These are phyloP conservation scores for Hymenopus coronatus DNA, from an alignment of 2,888 invertebrate species.

Conservation along the genomic window DNA sequence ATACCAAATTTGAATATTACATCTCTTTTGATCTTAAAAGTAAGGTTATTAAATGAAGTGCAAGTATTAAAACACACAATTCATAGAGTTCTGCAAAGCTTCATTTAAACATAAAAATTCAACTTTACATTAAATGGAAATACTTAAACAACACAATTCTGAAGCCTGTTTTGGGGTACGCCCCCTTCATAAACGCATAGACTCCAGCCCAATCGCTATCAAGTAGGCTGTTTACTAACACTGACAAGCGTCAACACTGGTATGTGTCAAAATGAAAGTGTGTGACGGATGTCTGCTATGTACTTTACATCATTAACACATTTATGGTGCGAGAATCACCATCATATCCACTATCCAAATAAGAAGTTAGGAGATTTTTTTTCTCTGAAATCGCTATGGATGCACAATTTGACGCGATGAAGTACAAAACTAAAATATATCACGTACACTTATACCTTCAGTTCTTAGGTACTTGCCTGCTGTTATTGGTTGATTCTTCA, in stretches of 20 bases:
- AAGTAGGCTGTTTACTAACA: constrained; percentile 36
- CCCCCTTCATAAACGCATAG: constrained; percentile 25
- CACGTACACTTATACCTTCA: not conserved
- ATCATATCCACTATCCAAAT: not conserved
- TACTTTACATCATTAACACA: not conserved
- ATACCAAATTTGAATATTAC: not conserved
- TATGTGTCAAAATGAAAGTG: constrained; percentile 26
- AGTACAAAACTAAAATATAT: not conserved
- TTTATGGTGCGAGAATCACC: not conserved
- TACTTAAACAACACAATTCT: not conserved
- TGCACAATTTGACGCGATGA: not conserved
- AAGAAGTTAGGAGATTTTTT: not conserved
- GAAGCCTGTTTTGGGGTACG: constrained; percentile 17
- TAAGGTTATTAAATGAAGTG: not conserved
- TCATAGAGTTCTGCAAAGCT: not conserved
- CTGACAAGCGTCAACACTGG: constrained; percentile 30
- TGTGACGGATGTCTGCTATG: not conserved
- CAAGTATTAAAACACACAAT: not conserved
- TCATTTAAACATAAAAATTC: not conserved
- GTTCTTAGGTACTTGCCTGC: not conserved
- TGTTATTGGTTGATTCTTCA: not conserved
- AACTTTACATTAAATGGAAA: not conserved
- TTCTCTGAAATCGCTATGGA: not conserved
- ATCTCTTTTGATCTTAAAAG: not conserved
- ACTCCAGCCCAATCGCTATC: constrained; percentile 25